phyloP scores from a whole-genome alignment of 2,113 vertebrate genomes.

The Otolemur garnettii region DNA sequence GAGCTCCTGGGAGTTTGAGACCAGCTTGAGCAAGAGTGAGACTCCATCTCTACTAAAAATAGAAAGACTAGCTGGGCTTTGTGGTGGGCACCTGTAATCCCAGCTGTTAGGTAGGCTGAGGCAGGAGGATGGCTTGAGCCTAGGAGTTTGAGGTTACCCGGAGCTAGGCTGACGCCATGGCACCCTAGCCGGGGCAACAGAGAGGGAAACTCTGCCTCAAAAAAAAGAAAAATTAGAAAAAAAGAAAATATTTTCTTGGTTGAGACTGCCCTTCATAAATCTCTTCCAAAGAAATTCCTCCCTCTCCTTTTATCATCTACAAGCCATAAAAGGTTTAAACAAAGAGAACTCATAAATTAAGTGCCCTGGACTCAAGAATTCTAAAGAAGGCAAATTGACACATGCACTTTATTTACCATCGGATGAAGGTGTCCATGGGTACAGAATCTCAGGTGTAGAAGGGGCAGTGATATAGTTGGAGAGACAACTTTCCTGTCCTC shows the following conservation, averaged over 20 bases:
- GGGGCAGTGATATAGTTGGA: neutral
- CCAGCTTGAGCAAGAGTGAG: no score
- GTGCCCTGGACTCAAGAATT: neutral
- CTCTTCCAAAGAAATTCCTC: slow-evolving; percentile 21
- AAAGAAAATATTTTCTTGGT: slow-evolving; percentile 56
- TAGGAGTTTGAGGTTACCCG: no score
- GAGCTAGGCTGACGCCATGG: no score
- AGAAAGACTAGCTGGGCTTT: no score
- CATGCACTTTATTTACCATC: neutral
- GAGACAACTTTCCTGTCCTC: neutral
- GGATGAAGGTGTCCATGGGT: neutral
- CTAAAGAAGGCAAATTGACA: neutral
- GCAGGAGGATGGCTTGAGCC: no score
- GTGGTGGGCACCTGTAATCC: no score
- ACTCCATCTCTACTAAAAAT: no score
- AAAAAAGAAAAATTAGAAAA: no score
- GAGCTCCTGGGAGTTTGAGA: no score
- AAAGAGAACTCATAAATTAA: slow-evolving; percentile 20
- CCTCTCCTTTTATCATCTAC: neutral
- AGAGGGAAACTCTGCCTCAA: no score
- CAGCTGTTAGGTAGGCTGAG: no score
- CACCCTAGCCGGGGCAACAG: no score
- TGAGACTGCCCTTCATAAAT: slow-evolving; percentile 32
- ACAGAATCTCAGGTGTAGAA: neutral
- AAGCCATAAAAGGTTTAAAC: slow-evolving; percentile 48